phyloP scores from a whole-genome alignment of 2,888 invertebrate species.

The Aspidiotus destructor region DNA sequence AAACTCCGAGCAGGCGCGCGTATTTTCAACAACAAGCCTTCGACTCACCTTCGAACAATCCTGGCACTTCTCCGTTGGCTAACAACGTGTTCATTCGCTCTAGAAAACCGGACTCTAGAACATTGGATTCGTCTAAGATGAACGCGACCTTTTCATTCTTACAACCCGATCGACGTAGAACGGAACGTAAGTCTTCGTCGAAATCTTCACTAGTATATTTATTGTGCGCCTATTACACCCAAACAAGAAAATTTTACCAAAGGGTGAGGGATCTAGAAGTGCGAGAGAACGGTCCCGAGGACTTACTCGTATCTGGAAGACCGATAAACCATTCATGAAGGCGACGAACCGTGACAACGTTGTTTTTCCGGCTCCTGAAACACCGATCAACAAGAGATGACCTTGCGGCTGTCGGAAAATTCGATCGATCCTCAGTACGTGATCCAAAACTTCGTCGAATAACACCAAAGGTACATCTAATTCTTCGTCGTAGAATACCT shows the following conservation, averaged over 20 bases:
- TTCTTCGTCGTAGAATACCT: slow-evolving; percentile 98
- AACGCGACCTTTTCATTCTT: slow-evolving; percentile 98
- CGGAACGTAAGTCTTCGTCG: slow-evolving; percentile 92
- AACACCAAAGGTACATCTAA: slow-evolving; percentile 94
- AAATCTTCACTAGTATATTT: slow-evolving; percentile 98
- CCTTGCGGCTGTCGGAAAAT: slow-evolving; percentile 99
- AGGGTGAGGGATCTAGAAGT: not conserved
- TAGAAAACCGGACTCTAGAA: slow-evolving; percentile 94
- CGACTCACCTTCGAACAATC: slow-evolving; percentile 63
- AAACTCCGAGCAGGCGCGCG: not conserved
- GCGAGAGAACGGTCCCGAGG: not conserved
- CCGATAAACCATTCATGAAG: slow-evolving; percentile 99
- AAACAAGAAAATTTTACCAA: not conserved
- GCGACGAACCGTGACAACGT: slow-evolving; percentile 98
- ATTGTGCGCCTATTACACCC: slow-evolving; percentile 69
- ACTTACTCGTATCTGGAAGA: slow-evolving; percentile 92
- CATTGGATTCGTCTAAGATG: slow-evolving; percentile 98
- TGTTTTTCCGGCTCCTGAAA: slow-evolving; percentile 98
- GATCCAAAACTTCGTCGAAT: slow-evolving; percentile 99
- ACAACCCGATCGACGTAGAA: slow-evolving; percentile 74
- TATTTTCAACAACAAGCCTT: not conserved
- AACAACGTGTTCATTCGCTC: slow-evolving; percentile 98
- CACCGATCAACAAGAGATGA: slow-evolving; percentile 92
- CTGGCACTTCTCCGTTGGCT: slow-evolving; percentile 97
- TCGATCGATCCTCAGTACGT: slow-evolving; percentile 94